Conservation (phyloP, 2,113 vertebrate genomes). For the Gasterosteus nipponicus region DNA sequence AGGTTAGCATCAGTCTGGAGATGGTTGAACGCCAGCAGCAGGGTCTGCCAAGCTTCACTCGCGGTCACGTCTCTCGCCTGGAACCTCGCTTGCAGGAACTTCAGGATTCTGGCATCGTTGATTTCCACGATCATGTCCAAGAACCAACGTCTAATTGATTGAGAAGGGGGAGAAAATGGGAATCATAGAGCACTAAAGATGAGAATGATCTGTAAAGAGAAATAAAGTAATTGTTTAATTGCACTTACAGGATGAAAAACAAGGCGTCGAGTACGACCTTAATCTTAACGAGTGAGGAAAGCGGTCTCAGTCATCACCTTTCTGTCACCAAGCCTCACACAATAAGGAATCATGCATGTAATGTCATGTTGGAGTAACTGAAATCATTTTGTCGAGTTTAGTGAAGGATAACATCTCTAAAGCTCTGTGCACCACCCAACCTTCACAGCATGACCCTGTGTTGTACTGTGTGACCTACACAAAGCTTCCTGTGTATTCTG, state of each 20-base stretch:
- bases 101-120: constrained; percentile 78
- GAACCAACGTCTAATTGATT: constrained; percentile 80
- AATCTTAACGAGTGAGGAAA: constrained; percentile 35
- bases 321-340: constrained; percentile 27
- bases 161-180: background rate
- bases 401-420: background rate
- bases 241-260: constrained; percentile 22
- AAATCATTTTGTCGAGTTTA: background rate
- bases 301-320: constrained; percentile 28
- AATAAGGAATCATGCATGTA: constrained; percentile 38
- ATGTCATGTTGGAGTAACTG: background rate
- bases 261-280: background rate
- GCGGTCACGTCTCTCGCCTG: constrained; percentile 66
- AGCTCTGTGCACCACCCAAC: background rate
- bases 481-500: background rate
- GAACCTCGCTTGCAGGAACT: constrained; percentile 81
- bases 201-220: background rate
- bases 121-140: constrained; percentile 77
- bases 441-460: background rate
- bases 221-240: constrained; percentile 21
- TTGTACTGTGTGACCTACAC: background rate
- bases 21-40: constrained; percentile 79
- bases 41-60: constrained; percentile 72
- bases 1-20: constrained; percentile 67
- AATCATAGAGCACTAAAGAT: background rate